These are phyloP conservation scores for Theocolax elegans DNA, from an alignment of 1,140 invertebrate species.

Conservation along the genomic window DNA sequence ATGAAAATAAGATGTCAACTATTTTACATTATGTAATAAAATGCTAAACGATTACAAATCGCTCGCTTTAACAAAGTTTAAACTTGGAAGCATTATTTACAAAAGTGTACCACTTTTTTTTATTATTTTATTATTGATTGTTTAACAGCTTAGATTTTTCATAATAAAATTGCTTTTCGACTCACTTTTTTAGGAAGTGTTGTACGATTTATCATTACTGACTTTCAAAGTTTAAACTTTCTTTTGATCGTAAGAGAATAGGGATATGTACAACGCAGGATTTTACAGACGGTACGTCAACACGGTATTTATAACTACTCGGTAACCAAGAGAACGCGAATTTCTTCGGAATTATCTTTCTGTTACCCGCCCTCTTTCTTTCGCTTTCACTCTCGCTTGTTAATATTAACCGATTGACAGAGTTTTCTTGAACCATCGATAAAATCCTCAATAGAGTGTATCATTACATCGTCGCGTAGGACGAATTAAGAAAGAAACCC, in stretches of 20 bases:
- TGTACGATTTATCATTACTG: slow-evolving; percentile 1
- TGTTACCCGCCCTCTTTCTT: too few species aligned
- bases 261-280: slow-evolving; percentile 37
- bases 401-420: not conserved
- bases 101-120: slow-evolving; percentile 25
- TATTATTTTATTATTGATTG: slow-evolving; percentile 12
- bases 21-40: slow-evolving; percentile 35
- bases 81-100: slow-evolving; percentile 41
- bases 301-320: slow-evolving; percentile 24
- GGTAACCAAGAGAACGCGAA: slow-evolving; percentile 9
- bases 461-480: too few species aligned
- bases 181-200: slow-evolving; percentile 12
- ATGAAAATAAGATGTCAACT: slow-evolving; percentile 40
- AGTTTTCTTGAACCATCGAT: slow-evolving; percentile 32
- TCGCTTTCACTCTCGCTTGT: too few species aligned
- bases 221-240: slow-evolving; percentile 41
- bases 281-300: slow-evolving; percentile 37
- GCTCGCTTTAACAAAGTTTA: slow-evolving; percentile 35
- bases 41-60: slow-evolving; percentile 33
- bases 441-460: slow-evolving; percentile 29
- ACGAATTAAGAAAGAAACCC: slow-evolving; percentile 24
- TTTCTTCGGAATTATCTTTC: slow-evolving; percentile 17
- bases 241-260: slow-evolving; percentile 31
- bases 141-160: slow-evolving; percentile 20
- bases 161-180: slow-evolving; percentile 17